phyloP scores from a whole-genome alignment of 2,888 invertebrate genomes.

The Synanthedon tipuliformis region DNA sequence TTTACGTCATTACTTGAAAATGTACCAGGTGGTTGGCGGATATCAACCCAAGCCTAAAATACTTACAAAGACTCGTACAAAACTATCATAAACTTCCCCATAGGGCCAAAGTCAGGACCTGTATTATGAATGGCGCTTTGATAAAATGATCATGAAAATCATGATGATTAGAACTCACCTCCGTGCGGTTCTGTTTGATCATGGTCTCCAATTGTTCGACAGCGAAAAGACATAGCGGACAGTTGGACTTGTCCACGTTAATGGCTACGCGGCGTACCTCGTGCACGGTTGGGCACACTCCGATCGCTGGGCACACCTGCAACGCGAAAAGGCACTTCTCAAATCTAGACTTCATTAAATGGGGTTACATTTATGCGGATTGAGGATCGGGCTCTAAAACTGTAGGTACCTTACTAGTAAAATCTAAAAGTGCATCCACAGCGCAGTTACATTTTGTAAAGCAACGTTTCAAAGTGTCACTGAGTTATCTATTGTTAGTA shows the following conservation, averaged over 20 bases:
- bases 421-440: not conserved
- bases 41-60: no score
- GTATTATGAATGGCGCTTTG: not conserved
- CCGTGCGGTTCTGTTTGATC: slow-evolving; percentile 80
- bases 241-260: slow-evolving; percentile 73
- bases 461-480: not conserved
- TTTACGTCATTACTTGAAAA: no score
- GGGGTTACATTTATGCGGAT: no score
- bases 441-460: not conserved
- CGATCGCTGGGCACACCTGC: slow-evolving; percentile 78
- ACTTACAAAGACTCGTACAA: not conserved
- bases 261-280: slow-evolving; percentile 67
- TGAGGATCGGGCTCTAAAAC: no score
- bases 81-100: not conserved
- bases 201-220: slow-evolving; percentile 80
- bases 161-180: slow-evolving; percentile 63
- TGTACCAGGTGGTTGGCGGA: no score
- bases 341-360: no score
- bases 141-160: no score
- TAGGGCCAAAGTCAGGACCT: no score
- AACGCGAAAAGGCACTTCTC: no score
- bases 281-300: slow-evolving; percentile 72
- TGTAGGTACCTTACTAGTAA: no score
- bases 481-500: not conserved
- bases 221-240: slow-evolving; percentile 87